phyloP scores from a whole-genome alignment of 2,113 vertebrate species.

The Hymenochirus boettgeri region DNA sequence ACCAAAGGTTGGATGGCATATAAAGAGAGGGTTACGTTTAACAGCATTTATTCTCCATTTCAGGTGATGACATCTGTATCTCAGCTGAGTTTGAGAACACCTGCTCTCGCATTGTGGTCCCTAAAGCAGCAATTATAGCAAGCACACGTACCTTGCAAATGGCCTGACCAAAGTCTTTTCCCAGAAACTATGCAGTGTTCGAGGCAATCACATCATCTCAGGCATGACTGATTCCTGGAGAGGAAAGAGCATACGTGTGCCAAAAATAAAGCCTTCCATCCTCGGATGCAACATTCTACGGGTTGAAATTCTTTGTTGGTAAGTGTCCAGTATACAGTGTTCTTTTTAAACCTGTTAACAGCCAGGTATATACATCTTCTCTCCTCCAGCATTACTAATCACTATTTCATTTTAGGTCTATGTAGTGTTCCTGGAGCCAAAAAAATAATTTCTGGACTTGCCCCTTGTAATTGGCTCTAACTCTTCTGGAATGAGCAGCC shows the following conservation, averaged over 20 bases:
- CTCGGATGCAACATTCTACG: slow-evolving; percentile 81
- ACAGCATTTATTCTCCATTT: neutral
- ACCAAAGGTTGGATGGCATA: no score
- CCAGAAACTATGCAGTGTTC: slow-evolving; percentile 82
- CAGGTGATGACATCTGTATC: slow-evolving; percentile 89
- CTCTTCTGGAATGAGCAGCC: slow-evolving; percentile 74
- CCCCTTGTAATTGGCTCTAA: slow-evolving; percentile 82
- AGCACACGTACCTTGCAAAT: slow-evolving; percentile 86
- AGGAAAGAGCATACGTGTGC: slow-evolving; percentile 72
- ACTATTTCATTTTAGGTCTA: slow-evolving; percentile 68
- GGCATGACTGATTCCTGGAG: slow-evolving; percentile 86
- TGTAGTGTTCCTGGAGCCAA: slow-evolving; percentile 84
- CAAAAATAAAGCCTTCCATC: slow-evolving; percentile 79
- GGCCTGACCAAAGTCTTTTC: slow-evolving; percentile 81
- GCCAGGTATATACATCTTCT: no score
- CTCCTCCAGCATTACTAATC: no score
- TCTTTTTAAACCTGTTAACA: no score
- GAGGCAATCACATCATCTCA: slow-evolving; percentile 91
- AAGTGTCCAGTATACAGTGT: no score
- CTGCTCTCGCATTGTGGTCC: slow-evolving; percentile 90
- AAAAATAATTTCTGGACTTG: slow-evolving; percentile 80
- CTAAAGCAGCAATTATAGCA: slow-evolving; percentile 89
- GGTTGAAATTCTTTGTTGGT: slow-evolving; percentile 82
- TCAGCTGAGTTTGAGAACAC: slow-evolving; percentile 92
- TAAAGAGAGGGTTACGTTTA: neutral